Base-by-base conservation (phyloP, 2,888 invertebrate species). In the Vanessa cardui region DNA sequence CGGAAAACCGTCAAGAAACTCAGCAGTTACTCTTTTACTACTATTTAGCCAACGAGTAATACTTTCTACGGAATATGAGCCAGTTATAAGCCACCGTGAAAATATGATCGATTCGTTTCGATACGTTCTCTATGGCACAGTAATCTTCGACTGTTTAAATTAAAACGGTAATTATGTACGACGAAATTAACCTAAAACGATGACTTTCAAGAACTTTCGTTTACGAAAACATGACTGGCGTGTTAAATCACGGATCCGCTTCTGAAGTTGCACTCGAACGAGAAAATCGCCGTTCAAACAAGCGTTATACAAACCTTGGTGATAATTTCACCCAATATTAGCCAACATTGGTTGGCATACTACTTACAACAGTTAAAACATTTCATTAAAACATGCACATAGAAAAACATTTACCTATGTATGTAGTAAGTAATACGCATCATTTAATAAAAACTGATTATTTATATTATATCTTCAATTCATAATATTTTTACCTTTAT, bases 241-340 rank as follows among this genome's bases (percentile, higher is more conserved):
- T 54, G 52, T 54, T 26, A 54, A 54, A 54, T 54, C 21, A 31
- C 52, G 52, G n/a, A 54, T 47, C 39, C 31, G 33, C 62, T 68
- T 60, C 47, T 46, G 33, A 68, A 68, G 54, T 68, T 58, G 31
- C 62, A 61, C 62, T 50, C 46, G 56, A 45, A 33, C 59, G 47
- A 66, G 61, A 64, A 64, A 68, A 45, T 50, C 21, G 21, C 44
- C 49, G 56, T 45, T 31, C 52, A 54, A 54, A 54, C 31, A 54
- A 26, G 26, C 15, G 6, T 16, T 26, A 31, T n/a, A 54, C 52
- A 31, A 31, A 50, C 20, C 49, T 49, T 20, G 49, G 6, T 49
- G 9, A 49, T 18, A 49, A 49, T 18, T 20, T 9, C 18, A 49
- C 18, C 49, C n/a, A 18, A 20, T 49, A 49, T 18, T 49, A 12